Percentiles rank a stretch among this genome's conserved stretches.
These are phyloP conservation scores for Blastomussa wellsi DNA, from an alignment of 92 coral and sea anemone species.

Conservation along the genomic window DNA sequence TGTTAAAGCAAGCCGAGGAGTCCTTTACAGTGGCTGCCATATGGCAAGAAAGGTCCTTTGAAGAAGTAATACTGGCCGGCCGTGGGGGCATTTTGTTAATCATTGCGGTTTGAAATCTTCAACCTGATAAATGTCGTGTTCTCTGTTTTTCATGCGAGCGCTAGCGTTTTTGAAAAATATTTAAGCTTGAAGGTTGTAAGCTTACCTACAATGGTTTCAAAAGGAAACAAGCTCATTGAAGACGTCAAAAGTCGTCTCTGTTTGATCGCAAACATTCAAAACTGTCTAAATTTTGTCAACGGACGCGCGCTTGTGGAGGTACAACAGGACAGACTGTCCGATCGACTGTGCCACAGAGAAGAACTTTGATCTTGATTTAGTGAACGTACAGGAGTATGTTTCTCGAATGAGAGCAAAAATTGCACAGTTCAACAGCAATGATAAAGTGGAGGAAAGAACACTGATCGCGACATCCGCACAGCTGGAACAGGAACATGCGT, in stretches of 20 bases:
- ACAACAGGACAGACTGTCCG: neutral
- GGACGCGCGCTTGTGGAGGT: neutral
- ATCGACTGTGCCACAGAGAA: neutral
- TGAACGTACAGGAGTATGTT: neutral
- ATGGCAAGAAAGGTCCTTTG: neutral
- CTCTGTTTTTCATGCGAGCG: neutral
- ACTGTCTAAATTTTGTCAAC: neutral
- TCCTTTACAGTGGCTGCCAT: conserved; percentile 17
- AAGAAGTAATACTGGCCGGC: neutral
- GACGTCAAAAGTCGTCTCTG: neutral
- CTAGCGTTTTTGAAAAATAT: neutral
- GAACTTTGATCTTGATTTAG: neutral
- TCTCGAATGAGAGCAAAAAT: neutral
- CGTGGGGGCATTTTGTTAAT: neutral
- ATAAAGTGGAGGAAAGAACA: neutral
- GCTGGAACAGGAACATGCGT: neutral
- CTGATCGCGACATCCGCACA: neutral
- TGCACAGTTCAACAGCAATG: neutral
- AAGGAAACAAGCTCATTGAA: neutral
- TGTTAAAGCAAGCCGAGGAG: conserved; percentile 16
- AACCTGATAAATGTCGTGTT: neutral
- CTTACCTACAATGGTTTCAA: neutral
- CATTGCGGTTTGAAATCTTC: neutral
- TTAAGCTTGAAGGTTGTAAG: neutral
- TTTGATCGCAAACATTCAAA: neutral